Evolutionary conservation across 2,888 invertebrate genomes (phyloP).

Genomic region (Tinea semifulvella): DNA sequence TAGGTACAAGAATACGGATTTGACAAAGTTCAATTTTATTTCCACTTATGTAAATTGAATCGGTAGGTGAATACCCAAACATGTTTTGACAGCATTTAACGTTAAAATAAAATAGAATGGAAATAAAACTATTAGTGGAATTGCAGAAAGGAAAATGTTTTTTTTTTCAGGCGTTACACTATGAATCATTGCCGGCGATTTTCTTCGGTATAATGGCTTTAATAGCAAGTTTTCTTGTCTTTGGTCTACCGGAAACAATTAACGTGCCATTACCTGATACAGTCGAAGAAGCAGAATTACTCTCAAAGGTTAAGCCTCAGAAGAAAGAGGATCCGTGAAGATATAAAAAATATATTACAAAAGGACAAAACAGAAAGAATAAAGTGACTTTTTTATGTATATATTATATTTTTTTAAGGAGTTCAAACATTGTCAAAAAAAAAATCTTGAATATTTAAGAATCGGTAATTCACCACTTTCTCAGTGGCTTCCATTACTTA

Average conservation of each 20-base stretch:
- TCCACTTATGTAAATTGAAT: too few relatives aligned
- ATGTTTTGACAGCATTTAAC: too few relatives aligned
- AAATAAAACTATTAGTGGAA: too few relatives aligned
- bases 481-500: too few relatives aligned
- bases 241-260: slow-evolving; percentile 71
- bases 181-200: slow-evolving; percentile 63
- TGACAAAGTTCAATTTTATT: too few relatives aligned
- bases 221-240: slow-evolving; percentile 60
- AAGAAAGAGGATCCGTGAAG: not conserved
- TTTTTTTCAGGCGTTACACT: slow-evolving; percentile 43
- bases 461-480: not conserved
- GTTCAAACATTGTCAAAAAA: not conserved
- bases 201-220: slow-evolving; percentile 67
- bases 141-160: not conserved
- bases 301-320: slow-evolving; percentile 30
- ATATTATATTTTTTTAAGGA: not conserved
- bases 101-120: too few relatives aligned
- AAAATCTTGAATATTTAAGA: not conserved
- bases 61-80: too few relatives aligned
- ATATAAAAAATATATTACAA: not conserved
- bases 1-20: too few relatives aligned
- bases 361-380: too few relatives aligned
- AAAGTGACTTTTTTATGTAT: too few relatives aligned
- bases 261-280: slow-evolving; percentile 68
- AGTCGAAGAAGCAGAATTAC: slow-evolving; percentile 64